Conservation (phyloP, 1,140 invertebrate genomes). For the Temnothorax curvispinosus region DNA sequence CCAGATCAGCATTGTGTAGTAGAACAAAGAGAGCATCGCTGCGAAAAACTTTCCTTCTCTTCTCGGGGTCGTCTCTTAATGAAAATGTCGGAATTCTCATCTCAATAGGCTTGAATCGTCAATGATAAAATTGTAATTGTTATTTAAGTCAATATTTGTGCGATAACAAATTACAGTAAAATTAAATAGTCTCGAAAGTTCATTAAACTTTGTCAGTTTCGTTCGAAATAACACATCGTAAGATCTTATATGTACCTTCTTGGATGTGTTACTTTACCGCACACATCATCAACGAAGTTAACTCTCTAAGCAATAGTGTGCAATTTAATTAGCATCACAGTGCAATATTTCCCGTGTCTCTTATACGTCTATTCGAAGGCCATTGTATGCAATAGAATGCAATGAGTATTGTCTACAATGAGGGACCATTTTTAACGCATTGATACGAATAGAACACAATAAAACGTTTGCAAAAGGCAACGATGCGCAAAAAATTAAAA, state of each 20-base stretch:
- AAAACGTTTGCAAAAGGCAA: neutral
- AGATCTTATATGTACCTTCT: neutral
- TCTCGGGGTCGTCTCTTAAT: neutral
- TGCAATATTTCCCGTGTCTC: slow-evolving; percentile 37
- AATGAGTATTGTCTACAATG: slow-evolving; percentile 18
- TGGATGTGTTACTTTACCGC: neutral
- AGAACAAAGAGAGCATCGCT: neutral
- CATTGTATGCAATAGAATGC: slow-evolving; percentile 40
- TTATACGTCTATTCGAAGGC: slow-evolving; percentile 14
- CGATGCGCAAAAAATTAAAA: neutral
- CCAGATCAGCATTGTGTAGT: slow-evolving; percentile 10
- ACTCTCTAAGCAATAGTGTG: slow-evolving; percentile 12
- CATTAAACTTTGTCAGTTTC: neutral
- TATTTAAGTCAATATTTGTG: neutral
- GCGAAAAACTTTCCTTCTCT: neutral
- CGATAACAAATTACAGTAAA: neutral
- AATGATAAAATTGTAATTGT: neutral
- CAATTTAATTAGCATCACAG: slow-evolving; percentile 29
- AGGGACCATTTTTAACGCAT: slow-evolving; percentile 3
- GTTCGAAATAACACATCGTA: neutral
- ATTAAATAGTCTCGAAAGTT: neutral
- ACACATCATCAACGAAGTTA: slow-evolving; percentile 10
- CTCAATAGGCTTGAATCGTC: neutral
- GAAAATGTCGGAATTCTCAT: slow-evolving; percentile 11
- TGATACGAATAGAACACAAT: neutral